Evolutionary conservation across 2,113 vertebrate species (phyloP), one percentile per base, ranked within the genome.

Genomic region (Myrmecobius fasciatus): DNA sequence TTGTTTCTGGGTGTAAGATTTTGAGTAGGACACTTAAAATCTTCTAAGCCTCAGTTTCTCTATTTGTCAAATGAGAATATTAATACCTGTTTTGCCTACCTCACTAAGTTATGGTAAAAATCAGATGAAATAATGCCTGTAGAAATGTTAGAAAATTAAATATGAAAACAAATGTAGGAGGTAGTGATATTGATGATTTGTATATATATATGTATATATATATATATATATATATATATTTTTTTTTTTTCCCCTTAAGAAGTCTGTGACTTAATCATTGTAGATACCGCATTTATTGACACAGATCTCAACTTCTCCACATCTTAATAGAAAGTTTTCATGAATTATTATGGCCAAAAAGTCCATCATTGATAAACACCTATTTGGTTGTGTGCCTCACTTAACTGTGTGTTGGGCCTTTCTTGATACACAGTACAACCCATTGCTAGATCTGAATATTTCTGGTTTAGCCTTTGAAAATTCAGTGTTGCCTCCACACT

Each of bases 1-100:
- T 75, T 75, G 67, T 83, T 24, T 43, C 20, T 83, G 67, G 52
- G 8, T 89, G 26, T 91, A 95, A 93, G 2, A 0, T 89, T 48
- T 96, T 31, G 48, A 47, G 46, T 89, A 67, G 92, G 92, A 53
- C 24, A 46, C 47, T 91, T 92, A 54, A 75, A 26, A 24, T 53
- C 52, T 6, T 22, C 46, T 10, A 25, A 31, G 90, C 51, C 95
- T 52, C 60, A 20, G 90, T 94, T 93, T 88, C 36, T 53, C 26
- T 56, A 52, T 95, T 96, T 94, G 88, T 94, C n/a, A 94, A 67
- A 93, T 95, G 89, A 89, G 91, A 52, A 94, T 92, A 89, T 25
- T 5, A 83, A 36, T 95, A 91, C 24, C 49, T 25, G 36, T 6
- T 92, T 95, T 95, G 75, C 36, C 47, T 83, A 46, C 49, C 67